Conservation (phyloP, 2,888 invertebrate genomes). For the Zygaena filipendulae region DNA sequence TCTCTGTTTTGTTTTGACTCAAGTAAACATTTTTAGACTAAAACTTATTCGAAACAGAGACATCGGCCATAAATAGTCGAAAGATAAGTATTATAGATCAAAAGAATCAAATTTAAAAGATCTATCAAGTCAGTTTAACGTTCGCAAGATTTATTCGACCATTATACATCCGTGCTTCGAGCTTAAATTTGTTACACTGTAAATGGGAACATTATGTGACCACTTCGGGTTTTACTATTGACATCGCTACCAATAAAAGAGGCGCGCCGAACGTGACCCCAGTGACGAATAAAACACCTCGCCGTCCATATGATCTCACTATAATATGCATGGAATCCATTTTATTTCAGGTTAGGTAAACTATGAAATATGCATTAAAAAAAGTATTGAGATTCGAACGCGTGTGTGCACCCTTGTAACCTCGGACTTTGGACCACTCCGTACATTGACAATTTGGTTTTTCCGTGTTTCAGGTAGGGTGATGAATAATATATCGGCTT, state of each 20-base stretch:
- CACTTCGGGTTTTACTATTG: conserved; percentile 48
- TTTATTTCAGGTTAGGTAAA: conserved; percentile 46
- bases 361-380: conserved; percentile 37
- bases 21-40: no score
- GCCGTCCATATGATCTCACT: conserved; percentile 56
- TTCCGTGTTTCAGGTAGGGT: conserved; percentile 36
- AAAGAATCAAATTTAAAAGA: conserved; percentile 3
- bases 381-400: no score
- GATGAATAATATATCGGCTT: conserved; percentile 55
- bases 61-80: no score
- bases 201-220: conserved; percentile 25
- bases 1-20: no score
- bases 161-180: conserved; percentile 14
- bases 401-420: no score
- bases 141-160: background rate
- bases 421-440: background rate
- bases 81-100: no score
- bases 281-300: conserved; percentile 47
- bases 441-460: conserved; percentile 52
- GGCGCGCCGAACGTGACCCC: conserved; percentile 44
- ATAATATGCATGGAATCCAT: conserved; percentile 62
- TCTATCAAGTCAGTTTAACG: background rate
- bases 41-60: no score
- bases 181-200: conserved; percentile 21
- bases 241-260: conserved; percentile 49